Evolutionary conservation across 2,888 invertebrate species (phyloP).

Genomic region (Nemurella pictetii): DNA sequence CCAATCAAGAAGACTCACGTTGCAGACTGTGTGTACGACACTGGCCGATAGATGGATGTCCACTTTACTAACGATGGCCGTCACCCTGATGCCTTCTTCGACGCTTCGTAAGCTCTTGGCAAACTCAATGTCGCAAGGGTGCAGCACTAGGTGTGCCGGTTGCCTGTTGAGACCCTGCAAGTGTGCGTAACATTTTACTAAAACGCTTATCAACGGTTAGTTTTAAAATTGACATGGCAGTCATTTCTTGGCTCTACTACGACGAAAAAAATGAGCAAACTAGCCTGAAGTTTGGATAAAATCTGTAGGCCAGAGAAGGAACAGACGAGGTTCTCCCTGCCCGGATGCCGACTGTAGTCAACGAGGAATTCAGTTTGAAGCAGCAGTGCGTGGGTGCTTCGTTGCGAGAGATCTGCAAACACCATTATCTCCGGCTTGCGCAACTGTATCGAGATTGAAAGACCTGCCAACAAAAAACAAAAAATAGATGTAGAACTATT

Average conservation of each 20-base stretch:
- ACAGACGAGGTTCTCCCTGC: conserved; percentile 64
- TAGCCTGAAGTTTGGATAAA: conserved; percentile 58
- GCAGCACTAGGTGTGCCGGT: conserved; percentile 54
- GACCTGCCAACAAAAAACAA: conserved; percentile 51
- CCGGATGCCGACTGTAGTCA: conserved; percentile 70
- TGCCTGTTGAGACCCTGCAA: conserved; percentile 48
- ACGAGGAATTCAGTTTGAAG: conserved; percentile 69
- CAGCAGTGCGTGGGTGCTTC: conserved; percentile 63
- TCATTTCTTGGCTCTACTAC: no score
- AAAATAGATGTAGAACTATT: no score
- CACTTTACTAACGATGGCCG: conserved; percentile 67
- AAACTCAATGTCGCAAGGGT: conserved; percentile 72
- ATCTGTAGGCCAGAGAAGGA: conserved; percentile 64
- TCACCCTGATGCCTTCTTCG: conserved; percentile 69
- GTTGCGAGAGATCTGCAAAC: conserved; percentile 56
- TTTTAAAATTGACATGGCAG: no score
- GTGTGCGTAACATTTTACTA: no score
- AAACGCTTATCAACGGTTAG: no score
- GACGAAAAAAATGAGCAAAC: no score
- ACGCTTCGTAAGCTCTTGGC: conserved; percentile 63
- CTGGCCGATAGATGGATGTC: conserved; percentile 73
- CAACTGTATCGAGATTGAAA: conserved; percentile 72
- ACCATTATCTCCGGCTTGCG: conserved; percentile 78
- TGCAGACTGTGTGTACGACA: conserved; percentile 70
- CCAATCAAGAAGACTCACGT: conserved; percentile 52